Percentiles rank a stretch among this genome's conserved stretches.
phyloP scores from a whole-genome alignment of 2,888 invertebrate genomes.

The Mesoligia furuncula region DNA sequence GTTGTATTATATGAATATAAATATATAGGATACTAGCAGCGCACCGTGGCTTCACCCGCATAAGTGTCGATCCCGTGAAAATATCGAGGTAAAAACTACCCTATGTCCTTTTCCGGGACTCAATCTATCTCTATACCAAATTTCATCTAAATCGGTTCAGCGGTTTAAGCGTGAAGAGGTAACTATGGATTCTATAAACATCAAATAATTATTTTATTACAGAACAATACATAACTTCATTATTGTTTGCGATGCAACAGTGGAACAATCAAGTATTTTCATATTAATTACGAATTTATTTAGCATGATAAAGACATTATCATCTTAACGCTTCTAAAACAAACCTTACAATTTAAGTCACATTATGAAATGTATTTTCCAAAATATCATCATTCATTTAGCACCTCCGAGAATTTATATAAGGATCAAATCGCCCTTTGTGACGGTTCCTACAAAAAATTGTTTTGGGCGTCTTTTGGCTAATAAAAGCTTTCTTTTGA shows the following conservation, averaged over 20 bases:
- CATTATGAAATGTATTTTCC: conserved; percentile 34
- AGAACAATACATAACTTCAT: not conserved
- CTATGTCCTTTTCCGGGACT: too few relatives aligned
- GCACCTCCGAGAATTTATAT: conserved; percentile 45
- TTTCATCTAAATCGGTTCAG: too few relatives aligned
- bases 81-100: too few relatives aligned
- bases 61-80: too few relatives aligned
- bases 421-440: conserved; percentile 61
- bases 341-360: conserved; percentile 23
- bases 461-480: conserved; percentile 54
- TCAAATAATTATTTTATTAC: not conserved
- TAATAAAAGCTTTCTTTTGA: conserved; percentile 63
- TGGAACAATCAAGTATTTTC: conserved; percentile 12
- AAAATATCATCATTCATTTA: conserved; percentile 59
- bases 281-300: conserved; percentile 18
- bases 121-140: too few relatives aligned
- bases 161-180: too few relatives aligned
- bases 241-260: conserved; percentile 1
- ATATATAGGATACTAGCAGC: too few relatives aligned
- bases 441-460: conserved; percentile 50
- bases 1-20: not conserved
- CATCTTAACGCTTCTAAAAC: conserved; percentile 26
- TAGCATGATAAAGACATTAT: conserved; percentile 20
- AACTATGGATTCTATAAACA: not conserved
- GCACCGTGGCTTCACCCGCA: too few relatives aligned